These are phyloP conservation scores for Phaethon lepturus DNA, from an alignment of 2,113 vertebrate species.

Conservation along the genomic window DNA sequence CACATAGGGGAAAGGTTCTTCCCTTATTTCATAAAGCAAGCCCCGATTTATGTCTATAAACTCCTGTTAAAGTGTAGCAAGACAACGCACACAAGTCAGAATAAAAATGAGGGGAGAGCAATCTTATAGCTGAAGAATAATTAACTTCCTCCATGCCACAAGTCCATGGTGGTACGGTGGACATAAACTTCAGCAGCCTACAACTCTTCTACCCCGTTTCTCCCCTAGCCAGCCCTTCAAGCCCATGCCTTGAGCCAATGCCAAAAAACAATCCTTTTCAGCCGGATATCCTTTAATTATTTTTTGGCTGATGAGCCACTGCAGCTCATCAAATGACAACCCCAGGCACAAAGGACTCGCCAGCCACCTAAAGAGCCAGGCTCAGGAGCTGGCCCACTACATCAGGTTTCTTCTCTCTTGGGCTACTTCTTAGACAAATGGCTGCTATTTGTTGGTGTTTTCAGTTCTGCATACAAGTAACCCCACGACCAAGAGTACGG, in stretches of 20 bases:
- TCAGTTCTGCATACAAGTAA: fast-evolving
- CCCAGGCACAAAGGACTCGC: not conserved
- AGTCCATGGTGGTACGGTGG: not conserved
- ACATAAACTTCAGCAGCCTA: not conserved
- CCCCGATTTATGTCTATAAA: not conserved
- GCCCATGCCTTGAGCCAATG: not conserved
- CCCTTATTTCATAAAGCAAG: not conserved
- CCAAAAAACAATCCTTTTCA: not conserved
- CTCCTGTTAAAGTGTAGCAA: not conserved
- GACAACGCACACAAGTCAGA: not conserved
- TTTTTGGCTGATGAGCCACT: not conserved
- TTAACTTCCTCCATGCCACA: not conserved
- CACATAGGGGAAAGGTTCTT: not conserved
- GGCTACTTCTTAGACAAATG: not conserved
- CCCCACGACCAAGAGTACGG: not conserved
- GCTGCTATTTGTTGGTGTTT: not conserved
- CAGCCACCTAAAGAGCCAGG: not conserved
- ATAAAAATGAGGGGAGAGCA: not conserved
- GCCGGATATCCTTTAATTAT: not conserved
- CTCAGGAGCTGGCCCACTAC: not conserved
- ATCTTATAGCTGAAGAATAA: not conserved
- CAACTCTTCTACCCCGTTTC: not conserved
- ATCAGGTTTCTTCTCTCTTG: fast-evolving
- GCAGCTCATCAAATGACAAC: not conserved
- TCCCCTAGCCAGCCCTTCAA: not conserved